These are phyloP conservation scores for Drosophila ironensis DNA, from an alignment of 1,140 invertebrate species.

Conservation along the genomic window DNA sequence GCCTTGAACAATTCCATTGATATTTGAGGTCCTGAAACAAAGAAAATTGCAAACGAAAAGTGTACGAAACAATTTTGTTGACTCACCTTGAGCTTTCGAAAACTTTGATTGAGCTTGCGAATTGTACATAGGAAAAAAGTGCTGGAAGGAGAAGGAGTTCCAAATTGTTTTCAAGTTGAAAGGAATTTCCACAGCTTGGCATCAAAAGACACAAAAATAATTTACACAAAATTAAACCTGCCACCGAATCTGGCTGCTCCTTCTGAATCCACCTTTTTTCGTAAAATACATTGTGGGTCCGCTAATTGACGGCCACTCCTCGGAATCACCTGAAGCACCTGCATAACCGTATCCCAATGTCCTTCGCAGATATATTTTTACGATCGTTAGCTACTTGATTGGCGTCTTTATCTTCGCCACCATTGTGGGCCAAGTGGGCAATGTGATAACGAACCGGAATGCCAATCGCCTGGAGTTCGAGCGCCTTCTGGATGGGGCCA, in stretches of 20 bases:
- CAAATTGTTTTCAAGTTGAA: not conserved
- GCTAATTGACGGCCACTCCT: constrained; percentile 22
- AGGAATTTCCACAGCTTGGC: too few relatives aligned
- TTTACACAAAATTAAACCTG: not conserved
- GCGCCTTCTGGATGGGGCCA: constrained; percentile 95
- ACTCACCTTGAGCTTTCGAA: constrained; percentile 83
- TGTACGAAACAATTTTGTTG: not conserved
- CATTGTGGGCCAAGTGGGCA: constrained; percentile 98
- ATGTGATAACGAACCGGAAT: constrained; percentile 98
- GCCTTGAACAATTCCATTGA: constrained; percentile 79
- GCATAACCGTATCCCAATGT: not conserved
- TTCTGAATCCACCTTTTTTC: not conserved
- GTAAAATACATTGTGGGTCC: not conserved
- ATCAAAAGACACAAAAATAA: not conserved
- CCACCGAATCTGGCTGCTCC: not conserved
- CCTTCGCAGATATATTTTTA: constrained; percentile 93
- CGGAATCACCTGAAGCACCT: not conserved
- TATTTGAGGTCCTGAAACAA: constrained; percentile 43
- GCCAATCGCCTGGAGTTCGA: constrained; percentile 98
- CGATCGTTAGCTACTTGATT: constrained; percentile 97
- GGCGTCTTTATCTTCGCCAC: constrained; percentile 99
- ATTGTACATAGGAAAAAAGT: constrained; percentile 3
- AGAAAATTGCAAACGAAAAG: constrained; percentile 1
- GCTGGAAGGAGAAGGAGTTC: not conserved
- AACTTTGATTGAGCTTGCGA: constrained; percentile 83